Base-by-base conservation (phyloP, 35 echinoderm and acorn worm genomes). In the Ophioderma brevispina region DNA sequence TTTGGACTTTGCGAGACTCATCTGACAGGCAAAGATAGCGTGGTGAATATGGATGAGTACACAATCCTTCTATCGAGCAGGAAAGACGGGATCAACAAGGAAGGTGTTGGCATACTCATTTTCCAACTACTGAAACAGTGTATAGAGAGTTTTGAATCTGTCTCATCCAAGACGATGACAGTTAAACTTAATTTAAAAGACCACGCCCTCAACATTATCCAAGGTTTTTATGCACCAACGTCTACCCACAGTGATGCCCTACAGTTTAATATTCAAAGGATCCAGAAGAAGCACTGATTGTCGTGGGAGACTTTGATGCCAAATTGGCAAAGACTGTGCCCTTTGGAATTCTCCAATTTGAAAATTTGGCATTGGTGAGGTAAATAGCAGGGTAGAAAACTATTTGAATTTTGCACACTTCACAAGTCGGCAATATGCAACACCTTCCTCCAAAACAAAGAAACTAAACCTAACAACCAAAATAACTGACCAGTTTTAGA, bases 341-440 rank as follows among this genome's bases (percentile, higher is more conserved):
- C 76, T 77, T 30, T 35, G 33, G 25, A 77, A 77, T 77, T 35
- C 76, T 8, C 10, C 25, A 13, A 35, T 77, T n/a, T 8, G 76
- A 13, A 77, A 13, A 35, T n/a, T 77, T 30, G 76, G 76, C 25
- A 28, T 77, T 35, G 80, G 80, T 2, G 30, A 63, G 50, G 55
- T n/a, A 77, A 77, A 84, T 35, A 31, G 46, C 42, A 84, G 81
- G 36, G 81, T 37, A 37, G 81, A 84, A 84, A 84, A 37, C 81
- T 84, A 11, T 33, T 84, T 43, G 81, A 84, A 84, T 84, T 84
- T 23, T 84, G 81, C 40, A 10, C 42, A 25, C 38, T 84, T 25
- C 81, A 84, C 81, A 84, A 84, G 34, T 35, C 52, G 42, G 81
- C 81, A 43, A 35, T 84, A 30, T 43, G 5, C 81, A 84, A 84